phyloP scores from a whole-genome alignment of 2,888 invertebrate genomes.

The Bursaphelenchus okinawaensis region DNA sequence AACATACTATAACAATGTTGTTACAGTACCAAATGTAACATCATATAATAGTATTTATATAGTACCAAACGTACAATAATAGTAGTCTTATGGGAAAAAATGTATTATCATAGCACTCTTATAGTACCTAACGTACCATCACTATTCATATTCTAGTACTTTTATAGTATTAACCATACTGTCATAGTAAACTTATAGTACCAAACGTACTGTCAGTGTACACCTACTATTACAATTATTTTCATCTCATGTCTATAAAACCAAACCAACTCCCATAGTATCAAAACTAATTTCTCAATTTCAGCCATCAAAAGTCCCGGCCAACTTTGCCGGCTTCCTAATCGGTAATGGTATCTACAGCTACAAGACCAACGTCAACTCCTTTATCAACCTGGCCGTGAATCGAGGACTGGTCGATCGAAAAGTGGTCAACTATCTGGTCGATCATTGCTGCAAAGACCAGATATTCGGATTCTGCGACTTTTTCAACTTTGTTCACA shows the following conservation, averaged over 20 bases:
- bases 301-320: slow-evolving; percentile 10
- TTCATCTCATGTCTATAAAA: slow-evolving; percentile 6
- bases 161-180: no score
- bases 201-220: no score
- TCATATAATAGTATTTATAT: no score
- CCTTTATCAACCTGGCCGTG: slow-evolving; percentile 38
- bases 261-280: neutral
- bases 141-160: no score
- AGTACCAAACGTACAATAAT: no score
- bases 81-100: no score
- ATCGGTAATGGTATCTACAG: slow-evolving; percentile 45
- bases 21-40: no score
- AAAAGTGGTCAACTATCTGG: neutral
- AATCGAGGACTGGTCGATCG: slow-evolving; percentile 43
- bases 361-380: slow-evolving; percentile 38
- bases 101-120: no score
- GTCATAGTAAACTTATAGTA: no score
- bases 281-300: slow-evolving; percentile 8
- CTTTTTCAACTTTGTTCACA: slow-evolving; percentile 11
- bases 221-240: no score
- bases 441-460: slow-evolving; percentile 20
- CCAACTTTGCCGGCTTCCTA: slow-evolving; percentile 32
- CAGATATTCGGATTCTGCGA: slow-evolving; percentile 20
- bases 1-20: no score
- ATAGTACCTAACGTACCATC: no score